Base-by-base conservation (phyloP, 2,888 invertebrate species). In the Drosophila sordidula region DNA sequence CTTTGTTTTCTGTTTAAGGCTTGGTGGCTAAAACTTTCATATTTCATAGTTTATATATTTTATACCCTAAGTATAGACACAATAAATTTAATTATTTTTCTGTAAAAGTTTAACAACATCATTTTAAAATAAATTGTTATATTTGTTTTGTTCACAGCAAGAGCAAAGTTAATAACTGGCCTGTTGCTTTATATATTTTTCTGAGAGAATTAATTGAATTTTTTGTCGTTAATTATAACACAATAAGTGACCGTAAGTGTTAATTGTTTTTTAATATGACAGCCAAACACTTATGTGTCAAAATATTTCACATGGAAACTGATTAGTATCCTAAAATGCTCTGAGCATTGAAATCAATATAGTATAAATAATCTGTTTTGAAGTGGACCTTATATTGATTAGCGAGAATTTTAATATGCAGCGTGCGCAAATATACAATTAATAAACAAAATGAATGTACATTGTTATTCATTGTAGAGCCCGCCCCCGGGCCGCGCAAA, bases 321-420 rank as follows among this genome's bases (percentile, higher is more conserved):
- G 54, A 72, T 42, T 51, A 46, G 49, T 44, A 57, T 45, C 18
- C 25, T 1, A 29, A 6, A 46, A 34, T 38, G 29, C 8, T 12
- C 2, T 6, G 14, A 11, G 44, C 45, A 52, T 52, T 61, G 64
- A 55, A 77, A 56, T 64, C 49, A 62, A 84, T 77, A 58, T 51
- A 65, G 66, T 52, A 52, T 51, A 66, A 66, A 63, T 79, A 85
- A 82, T 75, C 67, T 55, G 32, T 64, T 74, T 62, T 58, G 26
- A 71, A 78, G 64, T 59, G 54, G 42, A 55, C 51, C 55, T 51
- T 94, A 91, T 62, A 95, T 94, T 94, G 94, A 94, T 89, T 93
- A 87, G 66, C 70, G 47, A 44, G 52, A 67, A 83, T 67, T 82
- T 87, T 80, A 87, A 62, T 84, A 75, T 80, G 79, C 89, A 64